Base-by-base conservation (phyloP, 2,797 vertebrate species). In the Enteromius fasciolatus region DNA sequence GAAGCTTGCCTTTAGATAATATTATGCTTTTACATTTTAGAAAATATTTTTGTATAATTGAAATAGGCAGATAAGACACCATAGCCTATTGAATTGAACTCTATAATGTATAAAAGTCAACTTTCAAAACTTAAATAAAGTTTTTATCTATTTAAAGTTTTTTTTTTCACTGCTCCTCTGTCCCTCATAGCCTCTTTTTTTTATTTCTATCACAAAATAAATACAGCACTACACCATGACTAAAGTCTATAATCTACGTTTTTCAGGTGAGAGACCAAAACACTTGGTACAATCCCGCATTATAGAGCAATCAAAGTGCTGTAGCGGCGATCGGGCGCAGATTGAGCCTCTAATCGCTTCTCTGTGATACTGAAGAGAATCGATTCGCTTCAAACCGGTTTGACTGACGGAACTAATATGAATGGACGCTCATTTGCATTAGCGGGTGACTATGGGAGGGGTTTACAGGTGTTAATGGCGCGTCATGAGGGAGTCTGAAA, bases 391-490 rank as follows among this genome's bases (percentile, higher is more conserved):
- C 23, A 44, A 82, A 82, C 68, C 75, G 14, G 78, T 48, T 85
- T 70, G 67, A 76, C 33, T 33, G 63, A 23, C 46, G 57, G 78
- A 70, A 68, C 59, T 64, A 73, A 72, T 48, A 17, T 46, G 64
- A 83, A 79, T 73, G 50, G 31, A 25, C 31, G 18, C 44, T 41
- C 31, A 75, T 81, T 83, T 66, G 63, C 83, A 82, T 79, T 7
- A 36, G 68, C 7, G 52, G 44, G 76, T 89, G 81, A 61, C 80
- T 82, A 84, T 66, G 76, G 87, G 88, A 67, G 41, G 86, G 83
- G 84, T 64, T 81, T 78, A 39, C 64, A 87, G 88, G 88, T 91
- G 90, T 68, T 85, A 91, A 90, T 87, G 86, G 87, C 48, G 70
- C 44, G 64, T 68, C 76, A 83, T 44, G 41, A 20, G 54, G 68